Percentiles rank a stretch among this genome's conserved stretches.
Conservation (phyloP, 2,888 invertebrate species). For the Petrolisthes cinctipes region DNA sequence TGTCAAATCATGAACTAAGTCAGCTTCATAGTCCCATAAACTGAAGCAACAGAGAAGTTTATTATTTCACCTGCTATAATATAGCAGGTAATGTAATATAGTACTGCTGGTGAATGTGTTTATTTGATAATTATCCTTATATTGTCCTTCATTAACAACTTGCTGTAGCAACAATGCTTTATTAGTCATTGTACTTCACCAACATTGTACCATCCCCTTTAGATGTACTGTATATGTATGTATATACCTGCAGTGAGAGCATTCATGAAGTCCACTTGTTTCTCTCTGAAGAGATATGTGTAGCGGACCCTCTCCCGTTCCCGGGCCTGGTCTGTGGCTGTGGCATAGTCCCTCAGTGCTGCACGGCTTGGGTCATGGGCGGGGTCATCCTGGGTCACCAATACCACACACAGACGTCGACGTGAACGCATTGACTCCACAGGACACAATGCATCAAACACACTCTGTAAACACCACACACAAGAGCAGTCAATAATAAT, state of each 20-base stretch:
- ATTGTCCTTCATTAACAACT: too few species aligned
- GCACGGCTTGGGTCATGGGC: conserved; percentile 77
- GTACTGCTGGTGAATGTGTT: too few species aligned
- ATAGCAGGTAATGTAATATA: too few species aligned
- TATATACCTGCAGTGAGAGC: conserved; percentile 74
- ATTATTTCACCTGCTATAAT: too few species aligned
- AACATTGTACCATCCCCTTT: too few species aligned
- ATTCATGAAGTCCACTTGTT: conserved; percentile 85
- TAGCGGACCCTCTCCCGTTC: conserved; percentile 82
- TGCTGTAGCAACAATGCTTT: too few species aligned
- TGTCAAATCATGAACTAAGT: too few species aligned
- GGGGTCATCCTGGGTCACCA: conserved; percentile 77
- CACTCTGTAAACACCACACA: conserved; percentile 71
- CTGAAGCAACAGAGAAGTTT: too few species aligned
- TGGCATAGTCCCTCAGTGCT: conserved; percentile 80
- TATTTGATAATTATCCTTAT: too few species aligned
- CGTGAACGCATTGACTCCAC: conserved; percentile 85
- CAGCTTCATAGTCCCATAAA: too few species aligned
- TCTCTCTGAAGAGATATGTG: conserved; percentile 86
- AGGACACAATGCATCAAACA: conserved; percentile 88
- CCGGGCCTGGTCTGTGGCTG: conserved; percentile 76
- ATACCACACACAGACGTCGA: conserved; percentile 82
- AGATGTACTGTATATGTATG: neutral
- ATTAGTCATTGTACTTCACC: too few species aligned
- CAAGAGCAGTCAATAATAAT: neutral